Evolutionary conservation across 2,888 invertebrate genomes (phyloP), one percentile per base, ranked within the genome.

Genomic region (Troides aeacus): DNA sequence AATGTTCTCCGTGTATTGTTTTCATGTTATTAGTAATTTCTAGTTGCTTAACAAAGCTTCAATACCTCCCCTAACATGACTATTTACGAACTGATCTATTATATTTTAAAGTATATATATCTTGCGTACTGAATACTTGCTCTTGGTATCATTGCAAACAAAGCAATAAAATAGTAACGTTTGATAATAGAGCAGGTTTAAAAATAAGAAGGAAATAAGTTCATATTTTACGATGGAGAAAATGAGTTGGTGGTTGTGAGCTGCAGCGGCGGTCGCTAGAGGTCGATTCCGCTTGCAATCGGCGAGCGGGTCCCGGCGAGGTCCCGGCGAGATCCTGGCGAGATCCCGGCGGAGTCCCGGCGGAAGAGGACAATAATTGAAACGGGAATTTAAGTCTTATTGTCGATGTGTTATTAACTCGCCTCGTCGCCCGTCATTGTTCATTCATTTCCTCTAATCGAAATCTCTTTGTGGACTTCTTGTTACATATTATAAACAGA

Each of bases 321-420:
- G 30, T 30, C 30, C 30, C 30, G 30, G 30, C 5, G 30, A 30
- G 4, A 4, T 24, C 24, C 24, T 4, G 24, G 24, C 24, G 17
- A 18, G 63, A 60, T 68, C 68, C 53, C 64, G 18, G 53, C 53
- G 68, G 64, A 5, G 53, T 64, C 21, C 24, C 60, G 59, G 68
- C 58, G 53, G 53, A 36, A 50, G 56, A 60, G 50, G 64, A 53
- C 60, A 60, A 64, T 68, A 68, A 68, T 68, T 68, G 64, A 68
- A 68, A 68, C 36, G 63, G 59, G 64, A 64, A 60, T 64, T 68
- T 68, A 64, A 68, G 64, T 59, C 64, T 64, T 68, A 58, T 64
- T 64, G 50, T 53, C 64, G n/a, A 64, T 60, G 58, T 68, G 63
- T 68, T 68, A 63, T 53, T 39, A 56, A 30, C 24, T 36, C 59